Evolutionary conservation across 2,113 vertebrate species (phyloP).

Genomic region (Bubo scandiacus): DNA sequence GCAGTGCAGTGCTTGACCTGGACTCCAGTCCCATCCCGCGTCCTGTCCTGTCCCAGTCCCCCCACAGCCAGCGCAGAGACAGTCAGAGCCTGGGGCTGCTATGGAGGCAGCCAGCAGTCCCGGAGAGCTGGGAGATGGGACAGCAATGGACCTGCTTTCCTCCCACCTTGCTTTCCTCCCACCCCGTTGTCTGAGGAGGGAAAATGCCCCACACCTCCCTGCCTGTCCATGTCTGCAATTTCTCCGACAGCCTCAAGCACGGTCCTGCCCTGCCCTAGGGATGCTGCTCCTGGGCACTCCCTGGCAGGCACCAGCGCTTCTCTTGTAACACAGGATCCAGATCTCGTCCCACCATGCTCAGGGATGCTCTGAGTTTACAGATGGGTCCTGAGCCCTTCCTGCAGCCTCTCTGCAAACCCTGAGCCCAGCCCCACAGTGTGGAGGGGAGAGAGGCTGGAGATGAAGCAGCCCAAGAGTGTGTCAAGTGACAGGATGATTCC

Average conservation of each 20-base stretch:
- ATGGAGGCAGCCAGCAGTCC: not conserved
- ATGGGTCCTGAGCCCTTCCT: not conserved
- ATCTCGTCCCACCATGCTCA: rapidly evolving
- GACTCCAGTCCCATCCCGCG: not conserved
- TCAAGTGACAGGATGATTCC: not conserved
- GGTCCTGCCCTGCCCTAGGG: not conserved
- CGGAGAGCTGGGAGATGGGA: not conserved
- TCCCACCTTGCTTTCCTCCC: not conserved
- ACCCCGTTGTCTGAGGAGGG: not conserved
- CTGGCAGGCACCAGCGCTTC: not conserved
- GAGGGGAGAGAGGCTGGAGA: not conserved
- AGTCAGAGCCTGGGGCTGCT: not conserved
- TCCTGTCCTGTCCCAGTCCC: not conserved
- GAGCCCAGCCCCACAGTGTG: not conserved
- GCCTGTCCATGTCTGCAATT: rapidly evolving
- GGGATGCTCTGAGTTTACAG: not conserved
- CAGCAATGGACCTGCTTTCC: not conserved
- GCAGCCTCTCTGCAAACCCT: not conserved
- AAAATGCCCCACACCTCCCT: not conserved
- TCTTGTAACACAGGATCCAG: not conserved
- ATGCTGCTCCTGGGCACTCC: rapidly evolving
- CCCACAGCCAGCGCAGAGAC: not conserved
- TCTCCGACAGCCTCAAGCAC: not conserved
- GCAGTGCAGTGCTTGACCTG: not conserved
- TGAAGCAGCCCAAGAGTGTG: not conserved